A percentile compares a stretch with the other conserved stretches of the same genome.
phyloP scores from a whole-genome alignment of 2,888 invertebrate genomes.

The Ochropleura leucogaster region DNA sequence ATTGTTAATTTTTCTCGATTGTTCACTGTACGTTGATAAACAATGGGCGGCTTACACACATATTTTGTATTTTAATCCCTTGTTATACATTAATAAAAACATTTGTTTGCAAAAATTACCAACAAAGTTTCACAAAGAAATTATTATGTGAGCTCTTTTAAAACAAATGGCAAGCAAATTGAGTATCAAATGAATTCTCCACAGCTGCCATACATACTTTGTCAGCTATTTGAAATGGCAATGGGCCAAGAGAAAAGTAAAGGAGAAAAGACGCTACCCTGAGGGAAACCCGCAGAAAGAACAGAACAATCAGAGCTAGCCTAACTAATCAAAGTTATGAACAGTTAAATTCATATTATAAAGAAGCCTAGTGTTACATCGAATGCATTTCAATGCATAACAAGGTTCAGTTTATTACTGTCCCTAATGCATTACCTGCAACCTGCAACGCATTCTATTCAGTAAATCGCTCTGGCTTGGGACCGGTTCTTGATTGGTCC shows the following conservation, averaged over 20 bases:
- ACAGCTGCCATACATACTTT: background rate
- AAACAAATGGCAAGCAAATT: background rate
- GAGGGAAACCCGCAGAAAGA: too few species aligned
- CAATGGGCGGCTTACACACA: slow-evolving; percentile 30
- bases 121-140: background rate
- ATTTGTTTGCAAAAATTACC: background rate
- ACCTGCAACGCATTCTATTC: slow-evolving; percentile 28
- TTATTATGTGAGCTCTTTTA: background rate
- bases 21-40: slow-evolving; percentile 20
- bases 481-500: slow-evolving; percentile 48
- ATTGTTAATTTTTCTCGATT: slow-evolving; percentile 9
- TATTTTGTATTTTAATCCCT: slow-evolving; percentile 27
- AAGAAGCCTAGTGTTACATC: background rate
- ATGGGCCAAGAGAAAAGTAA: too few species aligned
- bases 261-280: too few species aligned
- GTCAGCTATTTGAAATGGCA: too few species aligned
- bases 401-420: slow-evolving; percentile 10
- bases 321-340: background rate
- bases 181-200: background rate
- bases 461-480: slow-evolving; percentile 28
- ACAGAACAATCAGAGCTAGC: too few species aligned
- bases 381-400: too few species aligned
- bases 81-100: slow-evolving; percentile 2
- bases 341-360: background rate
- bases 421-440: slow-evolving; percentile 32